Evolutionary conservation across 2,113 vertebrate species (phyloP).

Genomic region (Dunckerocampus dactyliophorus): DNA sequence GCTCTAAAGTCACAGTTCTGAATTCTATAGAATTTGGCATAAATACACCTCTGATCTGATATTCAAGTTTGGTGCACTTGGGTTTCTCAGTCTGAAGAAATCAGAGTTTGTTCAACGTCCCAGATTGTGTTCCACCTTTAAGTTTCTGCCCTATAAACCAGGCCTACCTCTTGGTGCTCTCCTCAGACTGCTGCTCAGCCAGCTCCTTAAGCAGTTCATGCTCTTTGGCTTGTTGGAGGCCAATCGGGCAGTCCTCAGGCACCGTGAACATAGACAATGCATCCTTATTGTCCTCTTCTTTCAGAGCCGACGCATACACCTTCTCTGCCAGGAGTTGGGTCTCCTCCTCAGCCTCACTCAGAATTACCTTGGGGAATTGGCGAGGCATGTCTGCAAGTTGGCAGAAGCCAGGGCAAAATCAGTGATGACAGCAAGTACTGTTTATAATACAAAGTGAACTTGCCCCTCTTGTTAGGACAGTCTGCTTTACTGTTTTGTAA

Average conservation of each 20-base stretch:
- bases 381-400: constrained; percentile 78
- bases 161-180: constrained; percentile 84
- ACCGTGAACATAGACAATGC: constrained; percentile 86
- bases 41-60: no score
- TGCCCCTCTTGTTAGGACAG: neutral
- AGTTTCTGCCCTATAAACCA: neutral
- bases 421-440: neutral
- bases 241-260: constrained; percentile 92
- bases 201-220: constrained; percentile 88
- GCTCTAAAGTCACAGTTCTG: no score
- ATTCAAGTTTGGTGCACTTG: no score
- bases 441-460: neutral
- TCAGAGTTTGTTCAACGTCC: neutral
- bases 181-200: constrained; percentile 86
- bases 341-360: constrained; percentile 84
- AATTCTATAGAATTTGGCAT: no score
- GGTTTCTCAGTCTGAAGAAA: neutral
- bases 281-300: constrained; percentile 89
- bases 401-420: constrained; percentile 14
- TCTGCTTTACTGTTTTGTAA: constrained; percentile 33
- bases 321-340: constrained; percentile 84
- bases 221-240: constrained; percentile 89
- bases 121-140: no score
- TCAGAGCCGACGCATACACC: constrained; percentile 86
- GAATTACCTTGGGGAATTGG: constrained; percentile 85